A percentile compares a stretch with the other conserved stretches of the same genome.
Conservation (phyloP, 2,797 vertebrate genomes). For the Remorina albescens region DNA sequence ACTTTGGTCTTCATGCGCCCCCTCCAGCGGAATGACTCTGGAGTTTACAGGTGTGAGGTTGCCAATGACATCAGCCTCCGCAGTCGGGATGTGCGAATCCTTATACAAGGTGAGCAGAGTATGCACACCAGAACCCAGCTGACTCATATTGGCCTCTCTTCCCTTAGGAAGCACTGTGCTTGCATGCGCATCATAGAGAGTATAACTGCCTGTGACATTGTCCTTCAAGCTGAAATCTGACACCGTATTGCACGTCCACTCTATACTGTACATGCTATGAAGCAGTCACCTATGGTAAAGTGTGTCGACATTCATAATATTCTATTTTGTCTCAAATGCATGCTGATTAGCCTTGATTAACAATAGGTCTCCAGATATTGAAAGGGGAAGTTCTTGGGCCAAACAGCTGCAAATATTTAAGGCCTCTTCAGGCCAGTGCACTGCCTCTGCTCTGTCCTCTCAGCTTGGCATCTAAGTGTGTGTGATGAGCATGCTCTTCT, state of each 20-base stretch:
- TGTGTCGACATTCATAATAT: constrained; percentile 46
- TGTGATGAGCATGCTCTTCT: constrained; percentile 66
- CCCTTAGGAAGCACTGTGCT: constrained; percentile 61
- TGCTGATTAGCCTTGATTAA: constrained; percentile 67
- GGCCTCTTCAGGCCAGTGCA: constrained; percentile 44
- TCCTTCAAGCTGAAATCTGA: constrained; percentile 79
- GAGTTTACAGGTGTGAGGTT: constrained; percentile 95
- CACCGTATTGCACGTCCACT: constrained; percentile 55
- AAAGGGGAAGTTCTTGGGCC: constrained; percentile 41
- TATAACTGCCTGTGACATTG: constrained; percentile 68
- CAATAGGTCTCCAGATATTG: constrained; percentile 73
- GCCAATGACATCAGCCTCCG: constrained; percentile 93
- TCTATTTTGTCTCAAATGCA: constrained; percentile 53
- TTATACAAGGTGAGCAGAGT: constrained; percentile 91
- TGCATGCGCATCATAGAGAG: constrained; percentile 58
- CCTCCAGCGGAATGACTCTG: constrained; percentile 93
- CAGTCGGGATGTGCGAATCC: constrained; percentile 92
- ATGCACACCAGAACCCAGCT: constrained; percentile 58
- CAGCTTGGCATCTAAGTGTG: constrained; percentile 50
- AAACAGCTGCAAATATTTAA: constrained; percentile 69
- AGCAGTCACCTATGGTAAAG: constrained; percentile 20
- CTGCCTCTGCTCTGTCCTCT: constrained; percentile 51
- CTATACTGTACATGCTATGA: constrained; percentile 47
- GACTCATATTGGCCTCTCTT: constrained; percentile 55
- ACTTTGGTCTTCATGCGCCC: constrained; percentile 93